Percentiles rank a stretch among this genome's conserved stretches.
These are phyloP conservation scores for Rhea americana DNA, from an alignment of 2,113 vertebrate species.

Conservation along the genomic window DNA sequence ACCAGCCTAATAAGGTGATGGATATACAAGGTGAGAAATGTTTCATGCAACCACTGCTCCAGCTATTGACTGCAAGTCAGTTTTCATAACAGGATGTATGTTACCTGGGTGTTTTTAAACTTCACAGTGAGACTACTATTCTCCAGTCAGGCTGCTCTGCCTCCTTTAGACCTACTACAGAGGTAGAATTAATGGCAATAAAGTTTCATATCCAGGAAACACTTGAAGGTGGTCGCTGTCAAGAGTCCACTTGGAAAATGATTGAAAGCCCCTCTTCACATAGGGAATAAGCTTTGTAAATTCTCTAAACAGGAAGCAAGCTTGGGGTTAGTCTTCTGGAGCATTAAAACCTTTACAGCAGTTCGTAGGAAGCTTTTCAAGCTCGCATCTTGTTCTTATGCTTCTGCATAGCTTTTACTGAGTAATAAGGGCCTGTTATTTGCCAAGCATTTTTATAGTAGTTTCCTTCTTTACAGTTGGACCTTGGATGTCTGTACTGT, in stretches of 20 bases:
- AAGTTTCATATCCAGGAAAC: slow-evolving; percentile 16
- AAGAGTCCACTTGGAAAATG: slow-evolving; percentile 17
- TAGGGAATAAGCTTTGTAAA: background rate
- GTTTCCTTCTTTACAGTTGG: slow-evolving; percentile 54
- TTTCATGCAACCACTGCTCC: background rate
- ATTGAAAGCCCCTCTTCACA: slow-evolving; percentile 15
- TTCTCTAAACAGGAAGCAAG: background rate
- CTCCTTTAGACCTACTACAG: background rate
- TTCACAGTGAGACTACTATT: background rate
- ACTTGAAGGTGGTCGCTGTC: background rate
- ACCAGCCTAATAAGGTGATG: background rate
- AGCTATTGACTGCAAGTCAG: background rate
- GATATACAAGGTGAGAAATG: background rate
- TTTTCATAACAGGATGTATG: background rate
- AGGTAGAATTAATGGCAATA: slow-evolving; percentile 41
- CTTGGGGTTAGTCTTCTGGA: background rate
- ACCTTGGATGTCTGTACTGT: slow-evolving; percentile 26
- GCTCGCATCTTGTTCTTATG: slow-evolving; percentile 12
- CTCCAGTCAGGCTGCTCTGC: background rate
- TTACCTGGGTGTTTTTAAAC: background rate
- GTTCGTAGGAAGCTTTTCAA: slow-evolving; percentile 34
- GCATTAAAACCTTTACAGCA: slow-evolving; percentile 4
- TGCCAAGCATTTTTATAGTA: slow-evolving; percentile 51
- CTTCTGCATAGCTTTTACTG: slow-evolving; percentile 24
- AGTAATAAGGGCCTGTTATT: slow-evolving; percentile 19